Percentiles rank a stretch among this genome's conserved stretches.
Conservation (phyloP, 1,140 invertebrate species). For the Megalonaias nervosa region DNA sequence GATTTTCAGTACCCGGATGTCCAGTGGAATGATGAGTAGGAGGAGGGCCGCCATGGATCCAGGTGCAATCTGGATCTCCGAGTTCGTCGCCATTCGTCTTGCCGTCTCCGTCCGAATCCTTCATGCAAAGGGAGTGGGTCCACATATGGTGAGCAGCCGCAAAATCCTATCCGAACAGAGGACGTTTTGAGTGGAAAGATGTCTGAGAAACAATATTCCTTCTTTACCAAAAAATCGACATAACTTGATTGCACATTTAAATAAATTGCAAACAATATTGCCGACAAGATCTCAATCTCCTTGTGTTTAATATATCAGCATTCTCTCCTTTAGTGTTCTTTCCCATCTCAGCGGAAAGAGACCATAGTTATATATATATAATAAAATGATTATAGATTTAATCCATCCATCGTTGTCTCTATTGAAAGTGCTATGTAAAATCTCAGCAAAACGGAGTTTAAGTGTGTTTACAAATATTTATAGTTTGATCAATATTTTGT, state of each 20-base stretch:
- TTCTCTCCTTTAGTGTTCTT: no score
- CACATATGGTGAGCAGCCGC: constrained; percentile 12
- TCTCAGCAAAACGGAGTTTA: no score
- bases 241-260: not conserved
- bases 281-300: not conserved
- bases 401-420: not conserved
- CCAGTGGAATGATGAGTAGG: not conserved
- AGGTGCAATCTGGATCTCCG: constrained; percentile 38
- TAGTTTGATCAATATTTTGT: not conserved
- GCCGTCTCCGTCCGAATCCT: constrained; percentile 41
- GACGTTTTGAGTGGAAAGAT: no score
- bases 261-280: not conserved
- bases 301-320: no score
- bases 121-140: constrained; percentile 27
- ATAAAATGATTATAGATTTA: no score
- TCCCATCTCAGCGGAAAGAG: no score
- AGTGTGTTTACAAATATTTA: no score
- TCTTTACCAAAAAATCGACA: constrained; percentile 8
- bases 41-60: constrained; percentile 9
- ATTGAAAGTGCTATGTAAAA: no score
- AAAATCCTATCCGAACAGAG: constrained; percentile 13
- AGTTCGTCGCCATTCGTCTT: constrained; percentile 42
- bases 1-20: not conserved
- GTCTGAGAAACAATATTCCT: not conserved
- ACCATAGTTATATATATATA: no score